phyloP scores from a whole-genome alignment of 2,888 invertebrate genomes.

The Cryptus armator region DNA sequence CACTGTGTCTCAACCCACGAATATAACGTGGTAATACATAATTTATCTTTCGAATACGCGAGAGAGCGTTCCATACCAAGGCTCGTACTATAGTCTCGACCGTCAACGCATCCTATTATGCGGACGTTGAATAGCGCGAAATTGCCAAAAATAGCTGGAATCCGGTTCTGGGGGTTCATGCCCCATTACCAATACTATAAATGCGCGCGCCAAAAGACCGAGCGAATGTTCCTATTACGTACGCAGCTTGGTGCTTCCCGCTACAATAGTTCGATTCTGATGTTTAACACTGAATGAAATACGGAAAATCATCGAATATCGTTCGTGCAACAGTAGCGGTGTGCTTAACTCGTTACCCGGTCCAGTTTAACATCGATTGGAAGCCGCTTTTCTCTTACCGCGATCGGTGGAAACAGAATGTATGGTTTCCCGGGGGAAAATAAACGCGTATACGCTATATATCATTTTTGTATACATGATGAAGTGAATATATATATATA shows the following conservation, averaged over 20 bases:
- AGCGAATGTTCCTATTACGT: slow-evolving; percentile 48
- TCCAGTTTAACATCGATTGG: too few species aligned
- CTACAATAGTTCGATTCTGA: neutral
- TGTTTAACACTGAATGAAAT: neutral
- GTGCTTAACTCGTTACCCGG: too few species aligned
- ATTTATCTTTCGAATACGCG: slow-evolving; percentile 62
- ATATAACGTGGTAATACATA: slow-evolving; percentile 56
- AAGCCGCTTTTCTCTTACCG: too few species aligned
- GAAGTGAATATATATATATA: too few species aligned
- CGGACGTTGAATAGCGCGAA: slow-evolving; percentile 69
- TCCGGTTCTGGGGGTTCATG: slow-evolving; percentile 53
- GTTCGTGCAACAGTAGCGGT: neutral
- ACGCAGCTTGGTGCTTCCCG: neutral
- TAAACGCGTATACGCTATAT: too few species aligned
- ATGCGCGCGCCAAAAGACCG: slow-evolving; percentile 44
- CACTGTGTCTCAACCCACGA: slow-evolving; percentile 16
- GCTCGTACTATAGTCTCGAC: slow-evolving; percentile 19
- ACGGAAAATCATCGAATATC: neutral
- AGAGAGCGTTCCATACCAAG: slow-evolving; percentile 13
- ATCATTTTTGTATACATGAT: too few species aligned
- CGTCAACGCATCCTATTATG: slow-evolving; percentile 62
- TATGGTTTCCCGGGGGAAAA: too few species aligned
- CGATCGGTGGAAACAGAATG: too few species aligned
- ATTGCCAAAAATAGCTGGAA: slow-evolving; percentile 80
- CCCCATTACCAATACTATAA: slow-evolving; percentile 65